phyloP scores from a whole-genome alignment of 2,113 vertebrate species.

The Balaenoptera acutorostrata region DNA sequence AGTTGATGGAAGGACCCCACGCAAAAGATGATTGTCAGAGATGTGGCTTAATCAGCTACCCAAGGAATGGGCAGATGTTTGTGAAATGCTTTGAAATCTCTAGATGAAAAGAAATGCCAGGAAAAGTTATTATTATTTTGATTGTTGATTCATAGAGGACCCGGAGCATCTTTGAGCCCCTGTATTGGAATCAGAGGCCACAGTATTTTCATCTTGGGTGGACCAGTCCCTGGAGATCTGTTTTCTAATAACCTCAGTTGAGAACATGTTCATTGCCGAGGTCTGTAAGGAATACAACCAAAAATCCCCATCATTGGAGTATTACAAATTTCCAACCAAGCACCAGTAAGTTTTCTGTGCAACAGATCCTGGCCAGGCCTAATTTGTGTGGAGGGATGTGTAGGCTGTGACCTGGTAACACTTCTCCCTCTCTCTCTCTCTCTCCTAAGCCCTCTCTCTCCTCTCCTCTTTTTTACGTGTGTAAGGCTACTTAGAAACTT shows the following conservation, averaged over 20 bases:
- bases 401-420: not conserved
- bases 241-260: not conserved
- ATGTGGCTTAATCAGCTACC: constrained; percentile 31
- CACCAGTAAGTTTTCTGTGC: not conserved
- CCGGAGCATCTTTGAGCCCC: constrained; percentile 26
- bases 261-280: not conserved
- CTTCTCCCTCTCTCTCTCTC: not conserved
- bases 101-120: constrained; percentile 58
- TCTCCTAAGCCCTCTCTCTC: not conserved
- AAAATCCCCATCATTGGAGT: not conserved
- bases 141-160: constrained; percentile 13
- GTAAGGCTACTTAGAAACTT: constrained; percentile 4
- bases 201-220: constrained; percentile 6
- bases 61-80: not conserved
- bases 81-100: constrained; percentile 50
- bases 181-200: not conserved
- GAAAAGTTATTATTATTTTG: constrained; percentile 54
- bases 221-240: not conserved
- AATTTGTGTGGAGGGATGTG: not conserved
- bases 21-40: constrained; percentile 37
- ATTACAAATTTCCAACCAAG: constrained; percentile 1
- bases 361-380: not conserved
- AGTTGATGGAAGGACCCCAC: not conserved
- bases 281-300: not conserved
- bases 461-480: not conserved